These are phyloP conservation scores for Andrena chrysosceles DNA, from an alignment of 2,888 invertebrate species.

Conservation along the genomic window DNA sequence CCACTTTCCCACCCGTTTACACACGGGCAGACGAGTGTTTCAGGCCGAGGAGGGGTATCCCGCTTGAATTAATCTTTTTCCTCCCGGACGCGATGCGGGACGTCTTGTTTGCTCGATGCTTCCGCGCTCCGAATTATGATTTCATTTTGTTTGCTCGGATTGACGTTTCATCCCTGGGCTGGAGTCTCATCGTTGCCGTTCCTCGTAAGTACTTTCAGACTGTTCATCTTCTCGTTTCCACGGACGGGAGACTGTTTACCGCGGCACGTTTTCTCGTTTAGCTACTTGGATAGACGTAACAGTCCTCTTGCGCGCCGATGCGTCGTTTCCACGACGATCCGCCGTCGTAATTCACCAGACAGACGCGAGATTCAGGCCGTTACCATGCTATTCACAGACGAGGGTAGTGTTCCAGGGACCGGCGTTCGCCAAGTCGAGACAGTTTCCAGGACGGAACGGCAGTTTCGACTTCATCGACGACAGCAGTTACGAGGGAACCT, in stretches of 20 bases:
- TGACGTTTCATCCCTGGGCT: too few relatives aligned
- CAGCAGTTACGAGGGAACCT: conserved; percentile 10
- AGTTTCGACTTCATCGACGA: conserved; percentile 49
- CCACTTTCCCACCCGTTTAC: conserved; percentile 3
- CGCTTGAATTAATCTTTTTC: conserved; percentile 28
- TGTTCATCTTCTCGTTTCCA: too few relatives aligned
- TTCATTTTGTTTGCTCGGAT: too few relatives aligned
- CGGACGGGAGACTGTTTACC: too few relatives aligned
- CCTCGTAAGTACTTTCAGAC: too few relatives aligned
- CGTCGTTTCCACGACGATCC: conserved; percentile 1
- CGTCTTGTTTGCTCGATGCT: background rate
- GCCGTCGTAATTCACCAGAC: background rate
- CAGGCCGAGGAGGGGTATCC: conserved; percentile 4
- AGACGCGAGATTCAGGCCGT: background rate
- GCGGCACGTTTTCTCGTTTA: too few relatives aligned
- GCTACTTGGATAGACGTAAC: background rate
- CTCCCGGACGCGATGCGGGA: background rate
- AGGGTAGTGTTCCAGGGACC: conserved; percentile 1
- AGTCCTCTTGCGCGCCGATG: background rate
- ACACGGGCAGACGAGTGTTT: background rate
- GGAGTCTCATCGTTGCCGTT: too few relatives aligned
- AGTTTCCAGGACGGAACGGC: conserved; percentile 27
- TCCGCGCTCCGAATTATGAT: background rate
- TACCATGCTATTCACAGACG: background rate
- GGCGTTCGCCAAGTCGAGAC: conserved; percentile 29